Base-by-base conservation (phyloP, 2,797 vertebrate species). In the Lutra lutra region DNA sequence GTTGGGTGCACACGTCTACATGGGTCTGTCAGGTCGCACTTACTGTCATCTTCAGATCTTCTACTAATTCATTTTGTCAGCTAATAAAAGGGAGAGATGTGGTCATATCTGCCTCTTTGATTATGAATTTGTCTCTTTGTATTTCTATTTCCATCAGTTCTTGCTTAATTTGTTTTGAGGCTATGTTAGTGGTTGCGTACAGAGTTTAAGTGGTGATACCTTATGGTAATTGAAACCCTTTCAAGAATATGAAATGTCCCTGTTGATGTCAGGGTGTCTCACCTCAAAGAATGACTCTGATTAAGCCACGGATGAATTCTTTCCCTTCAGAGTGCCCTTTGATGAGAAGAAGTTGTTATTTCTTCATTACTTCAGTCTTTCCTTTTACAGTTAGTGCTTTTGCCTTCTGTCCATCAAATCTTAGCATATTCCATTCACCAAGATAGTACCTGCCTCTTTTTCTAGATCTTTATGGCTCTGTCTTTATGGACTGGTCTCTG, bases 1-100 rank as follows among this genome's bases (percentile, higher is more conserved):
- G 51, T 35, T 4, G 17, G 32, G 18, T 18, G 38, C 25, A 0
- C 35, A 13, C 0, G 17, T 32, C 29, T 2, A 0, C 46, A 1
- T 1, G 1, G 18, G 2, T 15, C 4, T 40, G 3, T 51, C 15
- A 1, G 4, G 1, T 13, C 17, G 11, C 27, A n/a, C 35, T 9
- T 32, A 13, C 18, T 43, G 27, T 40, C 38, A 1, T 1, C 38
- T 14, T 64, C 7, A 27, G 3, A 58, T 58, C 66, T 48, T 43
- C 21, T 48, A 5, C 21, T 48, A 10, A 48, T 68, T 70, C 40
- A 7, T 40, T 27, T 54, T 40, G 29, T 38, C 43, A 51, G 17
- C 62, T 38, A 18, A 6, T 75, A 32, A 43, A 18, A 75, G 38
- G 14, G 70, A 46, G 54, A 35, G 13, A 25, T 12, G 21, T 46